These are phyloP conservation scores for Melanotus villosus DNA, from an alignment of 2,888 invertebrate species.

Conservation along the genomic window DNA sequence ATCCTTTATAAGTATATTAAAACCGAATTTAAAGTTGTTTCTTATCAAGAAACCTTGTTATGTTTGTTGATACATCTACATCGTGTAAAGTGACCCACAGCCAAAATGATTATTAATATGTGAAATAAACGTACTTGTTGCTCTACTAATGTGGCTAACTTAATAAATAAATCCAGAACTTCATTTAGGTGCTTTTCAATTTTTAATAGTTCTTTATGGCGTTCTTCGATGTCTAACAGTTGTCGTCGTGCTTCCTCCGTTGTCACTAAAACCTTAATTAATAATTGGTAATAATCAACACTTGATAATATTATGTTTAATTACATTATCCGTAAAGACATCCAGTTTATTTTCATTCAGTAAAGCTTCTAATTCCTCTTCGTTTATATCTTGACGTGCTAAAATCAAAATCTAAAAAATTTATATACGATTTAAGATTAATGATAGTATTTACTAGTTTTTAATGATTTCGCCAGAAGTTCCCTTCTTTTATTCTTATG, in stretches of 20 bases:
- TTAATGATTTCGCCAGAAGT: constrained; percentile 71
- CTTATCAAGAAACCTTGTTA: too few relatives aligned
- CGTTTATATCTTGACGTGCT: constrained; percentile 35
- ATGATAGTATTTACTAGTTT: constrained; percentile 70
- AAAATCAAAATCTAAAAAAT: not conserved
- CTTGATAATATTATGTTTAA: too few relatives aligned
- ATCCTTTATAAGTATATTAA: too few relatives aligned
- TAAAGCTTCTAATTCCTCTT: constrained; percentile 66
- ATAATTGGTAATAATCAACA: too few relatives aligned
- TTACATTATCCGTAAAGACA: constrained; percentile 71
- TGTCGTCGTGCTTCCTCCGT: constrained; percentile 82
- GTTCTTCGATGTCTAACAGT: constrained; percentile 84
- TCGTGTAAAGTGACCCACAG: too few relatives aligned
- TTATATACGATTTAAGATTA: not conserved
- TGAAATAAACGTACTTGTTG: constrained; percentile 78
- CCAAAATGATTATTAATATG: not conserved
- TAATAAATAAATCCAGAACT: constrained; percentile 85
- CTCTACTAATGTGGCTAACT: constrained; percentile 86
- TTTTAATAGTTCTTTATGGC: constrained; percentile 86
- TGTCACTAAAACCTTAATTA: constrained; percentile 84
- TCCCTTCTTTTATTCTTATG: constrained; percentile 70
- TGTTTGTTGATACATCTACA: too few relatives aligned
- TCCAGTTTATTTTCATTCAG: constrained; percentile 66
- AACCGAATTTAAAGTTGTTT: too few relatives aligned
- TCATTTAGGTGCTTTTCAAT: constrained; percentile 85